Conservation (phyloP, 2,888 invertebrate species). For the Tricholauxania praeusta region DNA sequence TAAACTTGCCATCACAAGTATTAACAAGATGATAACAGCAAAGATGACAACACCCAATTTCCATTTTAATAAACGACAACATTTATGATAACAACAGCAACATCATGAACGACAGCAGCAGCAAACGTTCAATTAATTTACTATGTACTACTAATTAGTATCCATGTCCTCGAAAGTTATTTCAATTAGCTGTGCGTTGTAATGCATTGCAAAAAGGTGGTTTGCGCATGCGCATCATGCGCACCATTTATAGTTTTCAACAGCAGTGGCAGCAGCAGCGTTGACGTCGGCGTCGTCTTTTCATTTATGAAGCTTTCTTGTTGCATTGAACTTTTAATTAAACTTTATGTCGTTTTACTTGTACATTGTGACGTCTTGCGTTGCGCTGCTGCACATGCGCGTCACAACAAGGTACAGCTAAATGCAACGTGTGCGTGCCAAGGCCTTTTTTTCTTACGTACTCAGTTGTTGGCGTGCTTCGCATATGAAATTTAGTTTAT, state of each 20-base stretch:
- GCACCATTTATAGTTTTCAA: neutral
- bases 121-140: constrained; percentile 42
- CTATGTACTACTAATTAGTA: constrained; percentile 42
- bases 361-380: neutral
- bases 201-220: neutral
- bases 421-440: constrained; percentile 19
- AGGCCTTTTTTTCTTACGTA: neutral
- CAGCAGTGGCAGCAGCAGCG: neutral
- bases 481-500: too few relatives aligned
- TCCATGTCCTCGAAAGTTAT: constrained; percentile 33
- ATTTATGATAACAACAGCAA: neutral
- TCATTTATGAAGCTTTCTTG: neutral
- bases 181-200: constrained; percentile 32
- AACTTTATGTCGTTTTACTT: constrained; percentile 18
- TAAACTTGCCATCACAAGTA: neutral
- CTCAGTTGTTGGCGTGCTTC: too few relatives aligned
- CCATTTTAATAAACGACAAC: neutral
- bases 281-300: neutral
- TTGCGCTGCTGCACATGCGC: neutral
- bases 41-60: neutral
- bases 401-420: constrained; percentile 22
- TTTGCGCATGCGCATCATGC: constrained; percentile 15
- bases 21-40: neutral
- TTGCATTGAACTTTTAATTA: constrained; percentile 33
- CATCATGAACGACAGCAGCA: neutral